Percentiles rank a stretch among this genome's conserved stretches.
phyloP scores from a whole-genome alignment of 2,888 invertebrate species.

The Polyploca ridens region DNA sequence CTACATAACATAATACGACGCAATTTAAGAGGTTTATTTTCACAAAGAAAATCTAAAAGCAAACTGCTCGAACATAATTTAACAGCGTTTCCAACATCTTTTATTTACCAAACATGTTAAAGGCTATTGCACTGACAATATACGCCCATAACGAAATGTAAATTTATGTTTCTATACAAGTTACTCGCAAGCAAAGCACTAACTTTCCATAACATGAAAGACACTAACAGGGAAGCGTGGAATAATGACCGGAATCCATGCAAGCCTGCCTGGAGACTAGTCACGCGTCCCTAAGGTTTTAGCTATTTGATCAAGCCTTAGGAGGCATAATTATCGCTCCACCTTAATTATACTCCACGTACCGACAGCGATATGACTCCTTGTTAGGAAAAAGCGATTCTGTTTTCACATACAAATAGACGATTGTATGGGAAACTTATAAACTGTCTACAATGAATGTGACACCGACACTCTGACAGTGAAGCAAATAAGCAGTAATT shows the following conservation, averaged over 20 bases:
- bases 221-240: constrained; percentile 47
- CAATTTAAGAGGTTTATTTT: background rate
- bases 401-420: constrained; percentile 32
- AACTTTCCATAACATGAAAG: constrained; percentile 35
- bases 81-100: constrained; percentile 29
- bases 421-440: constrained; percentile 10
- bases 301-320: constrained; percentile 7
- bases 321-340: constrained; percentile 22
- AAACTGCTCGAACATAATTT: constrained; percentile 6
- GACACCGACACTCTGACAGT: constrained; percentile 27
- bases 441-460: constrained; percentile 26
- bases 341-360: constrained; percentile 31
- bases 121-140: constrained; percentile 45
- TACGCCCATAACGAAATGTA: constrained; percentile 43
- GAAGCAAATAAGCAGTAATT: constrained; percentile 28
- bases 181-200: constrained; percentile 37
- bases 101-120: constrained; percentile 41
- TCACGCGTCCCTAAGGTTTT: constrained; percentile 27
- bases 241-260: constrained; percentile 38
- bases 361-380: constrained; percentile 28
- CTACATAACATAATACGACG: background rate
- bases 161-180: constrained; percentile 44
- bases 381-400: constrained; percentile 24
- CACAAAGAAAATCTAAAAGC: background rate
- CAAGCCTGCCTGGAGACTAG: constrained; percentile 32